Evolutionary conservation across 2,797 vertebrate genomes (phyloP).

Genomic region (Australoheros facetus): DNA sequence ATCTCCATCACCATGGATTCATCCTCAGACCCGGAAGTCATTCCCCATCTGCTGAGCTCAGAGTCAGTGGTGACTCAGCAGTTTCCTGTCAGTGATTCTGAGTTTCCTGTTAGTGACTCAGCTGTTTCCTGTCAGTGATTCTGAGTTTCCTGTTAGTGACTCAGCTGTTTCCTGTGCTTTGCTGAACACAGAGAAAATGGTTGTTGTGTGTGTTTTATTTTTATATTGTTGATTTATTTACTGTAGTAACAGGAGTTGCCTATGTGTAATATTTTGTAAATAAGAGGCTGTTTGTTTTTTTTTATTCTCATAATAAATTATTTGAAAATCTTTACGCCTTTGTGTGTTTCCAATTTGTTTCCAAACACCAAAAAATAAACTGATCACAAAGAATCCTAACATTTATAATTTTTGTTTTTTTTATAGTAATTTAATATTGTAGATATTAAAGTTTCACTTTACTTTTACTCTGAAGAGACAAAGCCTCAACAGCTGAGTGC

Average conservation of each 20-base stretch:
- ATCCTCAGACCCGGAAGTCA: not conserved
- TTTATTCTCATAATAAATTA: slow-evolving; percentile 28
- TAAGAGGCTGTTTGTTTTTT: slow-evolving; percentile 5
- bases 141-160: too few species aligned
- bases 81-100: not conserved
- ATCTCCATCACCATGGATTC: too few species aligned
- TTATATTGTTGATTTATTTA: not conserved
- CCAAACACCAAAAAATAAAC: not conserved
- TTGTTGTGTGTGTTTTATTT: too few species aligned
- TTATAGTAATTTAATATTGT: not conserved
- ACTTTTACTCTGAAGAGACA: not conserved
- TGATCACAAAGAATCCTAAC: not conserved
- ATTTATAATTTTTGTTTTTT: not conserved
- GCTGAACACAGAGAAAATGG: too few species aligned
- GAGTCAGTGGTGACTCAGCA: not conserved
- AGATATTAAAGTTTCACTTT: not conserved
- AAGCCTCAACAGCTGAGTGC: not conserved
- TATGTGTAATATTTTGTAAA: slow-evolving; percentile 43
- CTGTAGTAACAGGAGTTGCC: not conserved
- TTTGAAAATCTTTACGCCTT: not conserved
- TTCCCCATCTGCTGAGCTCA: not conserved
- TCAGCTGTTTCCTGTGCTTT: too few species aligned
- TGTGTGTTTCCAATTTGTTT: not conserved
- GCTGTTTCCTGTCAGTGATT: too few species aligned
- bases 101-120: too few species aligned